phyloP scores from a whole-genome alignment of 2,797 vertebrate genomes.

The Heliangelus exortis region DNA sequence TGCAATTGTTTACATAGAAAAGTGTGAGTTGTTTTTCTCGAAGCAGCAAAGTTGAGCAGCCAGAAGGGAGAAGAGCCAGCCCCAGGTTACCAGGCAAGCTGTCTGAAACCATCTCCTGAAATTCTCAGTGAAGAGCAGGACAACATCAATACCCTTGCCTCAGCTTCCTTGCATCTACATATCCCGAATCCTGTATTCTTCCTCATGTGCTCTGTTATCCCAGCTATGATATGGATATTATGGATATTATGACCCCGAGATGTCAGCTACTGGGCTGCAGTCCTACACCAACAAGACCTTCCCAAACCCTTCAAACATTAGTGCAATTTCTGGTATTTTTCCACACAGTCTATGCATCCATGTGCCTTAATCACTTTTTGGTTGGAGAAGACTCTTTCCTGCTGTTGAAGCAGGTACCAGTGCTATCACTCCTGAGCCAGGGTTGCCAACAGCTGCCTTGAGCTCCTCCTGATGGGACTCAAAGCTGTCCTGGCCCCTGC shows the following conservation, averaged over 20 bases:
- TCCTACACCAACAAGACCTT: not conserved
- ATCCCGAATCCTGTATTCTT: not conserved
- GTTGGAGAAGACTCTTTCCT: not conserved
- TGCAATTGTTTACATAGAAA: not conserved
- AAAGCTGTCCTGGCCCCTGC: fast-evolving
- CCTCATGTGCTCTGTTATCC: not conserved
- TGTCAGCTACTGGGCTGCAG: not conserved
- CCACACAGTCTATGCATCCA: not conserved
- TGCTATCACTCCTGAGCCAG: not conserved
- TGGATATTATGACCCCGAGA: not conserved
- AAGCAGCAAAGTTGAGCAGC: not conserved
- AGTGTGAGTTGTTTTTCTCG: not conserved
- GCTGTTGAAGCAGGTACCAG: not conserved
- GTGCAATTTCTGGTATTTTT: not conserved
- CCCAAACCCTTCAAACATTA: not conserved
- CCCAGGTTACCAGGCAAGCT: not conserved
- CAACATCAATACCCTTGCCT: not conserved
- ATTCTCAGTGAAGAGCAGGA: not conserved
- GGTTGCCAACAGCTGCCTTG: not conserved
- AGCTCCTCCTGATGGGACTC: fast-evolving
- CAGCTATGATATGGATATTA: not conserved
- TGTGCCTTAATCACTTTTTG: not conserved
- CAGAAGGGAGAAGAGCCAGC: not conserved
- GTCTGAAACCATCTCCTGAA: not conserved
- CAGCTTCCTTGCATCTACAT: not conserved